Evolutionary conservation across 2,113 vertebrate genomes (phyloP).

Genomic region (Nothobranchius kuhntae): DNA sequence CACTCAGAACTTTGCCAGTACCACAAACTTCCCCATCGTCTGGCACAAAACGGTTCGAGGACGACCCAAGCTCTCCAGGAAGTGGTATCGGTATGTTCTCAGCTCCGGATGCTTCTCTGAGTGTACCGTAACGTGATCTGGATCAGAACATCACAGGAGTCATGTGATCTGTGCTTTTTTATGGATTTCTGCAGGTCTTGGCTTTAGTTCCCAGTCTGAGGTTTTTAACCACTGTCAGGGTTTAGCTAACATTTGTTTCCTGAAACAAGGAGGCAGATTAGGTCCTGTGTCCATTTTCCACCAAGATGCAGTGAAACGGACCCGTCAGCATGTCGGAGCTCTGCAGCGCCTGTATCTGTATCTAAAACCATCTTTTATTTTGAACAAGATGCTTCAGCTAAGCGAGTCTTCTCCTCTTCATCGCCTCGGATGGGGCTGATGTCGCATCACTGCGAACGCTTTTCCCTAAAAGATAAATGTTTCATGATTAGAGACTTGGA

Average conservation of each 20-base stretch:
- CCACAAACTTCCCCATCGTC: constrained; percentile 97
- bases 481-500: background rate
- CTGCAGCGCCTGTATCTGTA: no score
- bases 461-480: background rate
- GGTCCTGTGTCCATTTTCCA: no score
- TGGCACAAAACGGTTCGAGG: constrained; percentile 99
- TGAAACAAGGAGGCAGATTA: no score
- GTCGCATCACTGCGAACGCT: no score
- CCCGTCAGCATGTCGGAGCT: no score
- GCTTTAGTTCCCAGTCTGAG: background rate
- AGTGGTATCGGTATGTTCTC: constrained; percentile 92
- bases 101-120: background rate
- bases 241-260: no score
- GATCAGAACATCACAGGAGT: background rate
- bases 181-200: background rate
- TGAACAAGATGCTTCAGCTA: no score
- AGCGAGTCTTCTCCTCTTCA: no score
- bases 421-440: no score
- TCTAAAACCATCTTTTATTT: no score
- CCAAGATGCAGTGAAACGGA: no score
- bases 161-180: background rate
- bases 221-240: background rate
- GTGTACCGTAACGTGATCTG: background rate
- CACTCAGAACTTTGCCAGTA: constrained; percentile 98
- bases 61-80: constrained; percentile 94